phyloP scores from a whole-genome alignment of 2,888 invertebrate species.

The Cosmorhoe ocellata region DNA sequence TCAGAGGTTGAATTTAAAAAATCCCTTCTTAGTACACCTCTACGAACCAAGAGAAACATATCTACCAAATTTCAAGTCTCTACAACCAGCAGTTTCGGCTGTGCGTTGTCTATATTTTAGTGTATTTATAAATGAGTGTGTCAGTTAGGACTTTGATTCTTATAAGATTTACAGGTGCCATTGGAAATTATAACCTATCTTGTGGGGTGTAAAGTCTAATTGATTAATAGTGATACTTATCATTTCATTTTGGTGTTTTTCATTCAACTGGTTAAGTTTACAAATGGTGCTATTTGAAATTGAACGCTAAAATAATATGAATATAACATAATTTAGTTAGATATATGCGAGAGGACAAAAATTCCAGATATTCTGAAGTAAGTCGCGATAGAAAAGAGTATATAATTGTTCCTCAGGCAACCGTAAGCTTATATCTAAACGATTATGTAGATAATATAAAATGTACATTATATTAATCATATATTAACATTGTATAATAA shows the following conservation, averaged over 20 bases:
- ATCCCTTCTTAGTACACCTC: no score
- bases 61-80: no score
- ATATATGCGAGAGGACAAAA: constrained; percentile 17
- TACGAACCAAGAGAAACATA: no score
- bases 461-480: no score
- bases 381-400: neutral
- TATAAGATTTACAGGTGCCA: constrained; percentile 41
- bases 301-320: neutral
- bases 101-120: no score
- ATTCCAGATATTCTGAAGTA: neutral
- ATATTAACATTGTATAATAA: constrained; percentile 3
- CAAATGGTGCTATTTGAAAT: neutral
- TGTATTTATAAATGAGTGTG: no score
- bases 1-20: no score
- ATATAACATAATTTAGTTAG: neutral
- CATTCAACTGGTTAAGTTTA: no score
- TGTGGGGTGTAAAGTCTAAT: neutral
- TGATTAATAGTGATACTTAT: neutral
- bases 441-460: neutral
- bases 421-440: constrained; percentile 44
- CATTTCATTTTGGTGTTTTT: no score
- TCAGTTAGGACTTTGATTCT: no score
- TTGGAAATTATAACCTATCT: constrained; percentile 33
- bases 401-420: constrained; percentile 38
- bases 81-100: no score